Conservation (phyloP, 2,797 vertebrate genomes). For the Siniperca scherzeri region DNA sequence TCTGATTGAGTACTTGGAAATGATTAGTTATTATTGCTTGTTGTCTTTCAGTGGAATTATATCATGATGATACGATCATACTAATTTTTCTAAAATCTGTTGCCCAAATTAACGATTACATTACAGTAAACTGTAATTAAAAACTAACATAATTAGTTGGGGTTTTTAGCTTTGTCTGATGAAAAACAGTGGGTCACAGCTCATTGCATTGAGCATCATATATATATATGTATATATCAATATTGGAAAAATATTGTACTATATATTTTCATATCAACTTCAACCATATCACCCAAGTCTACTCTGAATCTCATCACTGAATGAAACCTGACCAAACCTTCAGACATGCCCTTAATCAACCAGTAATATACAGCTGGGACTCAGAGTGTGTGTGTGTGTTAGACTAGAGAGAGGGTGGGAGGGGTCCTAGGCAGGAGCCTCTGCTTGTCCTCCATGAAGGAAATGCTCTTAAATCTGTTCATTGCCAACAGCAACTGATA, state of each 20-base stretch:
- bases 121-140: not conserved
- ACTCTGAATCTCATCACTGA: not conserved
- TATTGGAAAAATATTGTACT: not conserved
- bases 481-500: slow-evolving; percentile 75
- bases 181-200: not conserved
- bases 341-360: not conserved
- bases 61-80: too few relatives aligned
- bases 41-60: not conserved
- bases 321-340: not conserved
- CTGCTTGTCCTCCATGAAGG: slow-evolving; percentile 76
- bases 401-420: slow-evolving; percentile 65
- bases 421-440: slow-evolving; percentile 70
- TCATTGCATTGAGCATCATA: not conserved
- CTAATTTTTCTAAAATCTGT: not conserved
- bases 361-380: not conserved
- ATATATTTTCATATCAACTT: not conserved
- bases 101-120: not conserved
- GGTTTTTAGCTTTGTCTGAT: not conserved
- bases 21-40: not conserved
- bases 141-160: not conserved
- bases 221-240: not conserved
- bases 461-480: slow-evolving; percentile 67
- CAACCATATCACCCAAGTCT: not conserved
- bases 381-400: slow-evolving; percentile 1
- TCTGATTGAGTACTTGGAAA: not conserved